Base-by-base conservation (phyloP, 37 sponge, comb jelly and placozoan species). In the Cladorhizidae sp. region DNA sequence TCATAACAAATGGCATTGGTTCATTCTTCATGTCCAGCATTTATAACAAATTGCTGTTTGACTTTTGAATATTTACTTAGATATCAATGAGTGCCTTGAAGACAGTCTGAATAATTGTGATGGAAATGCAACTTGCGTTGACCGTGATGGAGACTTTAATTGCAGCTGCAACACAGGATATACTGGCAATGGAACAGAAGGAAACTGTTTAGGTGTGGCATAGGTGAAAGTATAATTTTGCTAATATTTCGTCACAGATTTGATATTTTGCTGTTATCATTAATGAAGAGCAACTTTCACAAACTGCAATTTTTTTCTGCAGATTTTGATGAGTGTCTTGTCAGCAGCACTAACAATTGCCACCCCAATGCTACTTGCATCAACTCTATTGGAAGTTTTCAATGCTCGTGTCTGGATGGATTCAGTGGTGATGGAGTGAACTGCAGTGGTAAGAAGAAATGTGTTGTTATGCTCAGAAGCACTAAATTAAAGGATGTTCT, bases 91-190 rank as follows among this genome's bases (percentile, higher is more conserved):
- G 70, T 84, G 84, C 50, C 40, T 38, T 1, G 55, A 59, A 11
- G 33, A 40, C 9, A 57, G 32, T 67, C 45, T 23, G 31, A 6
- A 64, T 40, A 36, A 57, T 17, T 81, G 88, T 45, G 54, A 71
- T 43, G 70, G 70, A 11, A 76, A 76, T 73, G 81, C 81, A 31
- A 62, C 40, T 35, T 87, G 87, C 51, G 29, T 15, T 40, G 62
- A 87, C 69, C 74, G 76, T 67, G 45, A 40, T 40, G 87, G 87
- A 54, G 75, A 76, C 42, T 87, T 77, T 45, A 51, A 20, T 14
- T 88, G 88, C 67, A 77, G 51, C 36, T 88, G 88, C 45, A 71
- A 52, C 20, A 0, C 35, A 23, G 88, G 88, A 14, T 88, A 73
- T 59, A 32, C 74, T 79, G 67, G 77, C 54, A 51, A 38, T 29